These are phyloP conservation scores for Linnaemya vulpina DNA, from an alignment of 2,888 invertebrate genomes.

Conservation along the genomic window DNA sequence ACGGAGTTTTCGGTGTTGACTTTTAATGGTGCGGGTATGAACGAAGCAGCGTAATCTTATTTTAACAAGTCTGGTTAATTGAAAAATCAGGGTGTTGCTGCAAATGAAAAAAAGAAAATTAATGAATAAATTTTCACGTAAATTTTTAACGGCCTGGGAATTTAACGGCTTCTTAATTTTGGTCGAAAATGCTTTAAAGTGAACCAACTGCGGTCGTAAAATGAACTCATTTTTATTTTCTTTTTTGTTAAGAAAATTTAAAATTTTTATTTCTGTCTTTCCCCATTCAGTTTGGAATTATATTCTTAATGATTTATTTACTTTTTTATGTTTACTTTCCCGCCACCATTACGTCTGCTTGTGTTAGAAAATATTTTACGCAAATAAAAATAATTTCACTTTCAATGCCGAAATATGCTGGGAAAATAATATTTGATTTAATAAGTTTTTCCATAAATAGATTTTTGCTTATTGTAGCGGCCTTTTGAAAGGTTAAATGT, in stretches of 20 bases:
- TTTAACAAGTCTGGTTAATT: not conserved
- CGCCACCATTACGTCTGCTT: not conserved
- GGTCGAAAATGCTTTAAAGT: not conserved
- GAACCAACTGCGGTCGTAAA: not conserved
- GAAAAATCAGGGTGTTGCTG: not conserved
- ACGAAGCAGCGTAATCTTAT: not conserved
- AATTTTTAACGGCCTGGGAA: constrained; percentile 1
- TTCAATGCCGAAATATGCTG: constrained; percentile 2
- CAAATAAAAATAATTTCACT: constrained; percentile 45
- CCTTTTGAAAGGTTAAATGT: constrained; percentile 33
- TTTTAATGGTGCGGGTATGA: constrained; percentile 14
- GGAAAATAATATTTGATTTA: constrained; percentile 40
- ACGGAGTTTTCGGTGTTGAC: not conserved
- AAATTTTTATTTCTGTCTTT: not conserved
- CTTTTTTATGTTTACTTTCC: not conserved
- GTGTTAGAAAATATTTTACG: not conserved
- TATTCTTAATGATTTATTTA: not conserved
- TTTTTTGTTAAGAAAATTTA: not conserved
- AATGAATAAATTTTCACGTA: constrained; percentile 4
- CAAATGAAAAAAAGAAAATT: not conserved
- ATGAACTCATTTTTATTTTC: not conserved
- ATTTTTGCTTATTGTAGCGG: constrained; percentile 19
- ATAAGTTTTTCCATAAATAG: constrained; percentile 38
- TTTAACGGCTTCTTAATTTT: not conserved
- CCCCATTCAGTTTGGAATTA: not conserved